phyloP scores from a whole-genome alignment of 2,888 invertebrate species.

The Leptura quadrifasciata region DNA sequence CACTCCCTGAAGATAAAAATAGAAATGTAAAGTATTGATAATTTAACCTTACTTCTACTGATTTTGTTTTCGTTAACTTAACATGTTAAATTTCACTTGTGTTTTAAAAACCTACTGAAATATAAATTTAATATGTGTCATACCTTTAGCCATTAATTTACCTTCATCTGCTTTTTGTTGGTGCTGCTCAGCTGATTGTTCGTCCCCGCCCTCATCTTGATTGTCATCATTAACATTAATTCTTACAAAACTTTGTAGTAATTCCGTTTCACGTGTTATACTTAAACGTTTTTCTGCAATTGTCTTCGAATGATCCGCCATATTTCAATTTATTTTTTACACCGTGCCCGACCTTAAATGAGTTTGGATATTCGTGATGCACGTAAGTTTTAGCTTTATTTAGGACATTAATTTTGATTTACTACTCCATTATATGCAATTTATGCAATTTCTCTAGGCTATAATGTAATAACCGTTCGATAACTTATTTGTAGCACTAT shows the following conservation, averaged over 20 bases:
- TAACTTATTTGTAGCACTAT: conserved; percentile 26
- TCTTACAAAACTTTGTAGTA: conserved; percentile 87
- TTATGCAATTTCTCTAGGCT: conserved; percentile 40
- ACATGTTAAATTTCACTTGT: background rate
- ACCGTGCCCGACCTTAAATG: conserved; percentile 29
- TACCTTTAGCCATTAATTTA: conserved; percentile 51
- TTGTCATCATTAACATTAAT: conserved; percentile 78
- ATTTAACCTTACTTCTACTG: background rate
- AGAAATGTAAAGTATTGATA: background rate
- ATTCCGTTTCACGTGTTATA: conserved; percentile 80
- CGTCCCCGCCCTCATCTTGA: conserved; percentile 50
- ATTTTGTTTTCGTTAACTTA: background rate
- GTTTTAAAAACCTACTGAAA: background rate
- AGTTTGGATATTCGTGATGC: conserved; percentile 42
- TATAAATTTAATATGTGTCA: conserved; percentile 22
- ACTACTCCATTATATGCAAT: conserved; percentile 47
- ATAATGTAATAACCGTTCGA: conserved; percentile 33
- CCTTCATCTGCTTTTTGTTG: conserved; percentile 60
- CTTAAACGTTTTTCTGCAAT: conserved; percentile 63
- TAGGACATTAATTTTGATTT: conserved; percentile 37
- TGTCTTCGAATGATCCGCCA: conserved; percentile 56
- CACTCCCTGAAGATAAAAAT: background rate
- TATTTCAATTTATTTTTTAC: conserved; percentile 34
- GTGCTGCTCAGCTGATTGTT: conserved; percentile 35
- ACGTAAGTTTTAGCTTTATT: conserved; percentile 42